phyloP scores from a whole-genome alignment of 2,797 vertebrate genomes.

The Cynodonichthys magdalenae region DNA sequence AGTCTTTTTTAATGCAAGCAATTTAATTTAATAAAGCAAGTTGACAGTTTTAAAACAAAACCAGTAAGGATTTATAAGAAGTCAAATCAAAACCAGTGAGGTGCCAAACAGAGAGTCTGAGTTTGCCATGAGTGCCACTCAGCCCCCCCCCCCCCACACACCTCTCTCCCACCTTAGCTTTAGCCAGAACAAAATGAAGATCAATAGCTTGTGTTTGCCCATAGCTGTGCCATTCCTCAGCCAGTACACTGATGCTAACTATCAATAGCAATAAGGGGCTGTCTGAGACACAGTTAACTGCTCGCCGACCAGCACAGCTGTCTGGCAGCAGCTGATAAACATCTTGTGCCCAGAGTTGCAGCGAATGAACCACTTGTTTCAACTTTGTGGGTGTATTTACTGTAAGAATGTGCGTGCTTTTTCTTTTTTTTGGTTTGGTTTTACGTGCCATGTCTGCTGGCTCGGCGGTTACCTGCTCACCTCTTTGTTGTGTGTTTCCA shows the following conservation, averaged over 20 bases:
- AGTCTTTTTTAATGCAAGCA: no score
- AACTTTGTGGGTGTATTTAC: conserved; percentile 78
- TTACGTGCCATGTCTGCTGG: conserved; percentile 41
- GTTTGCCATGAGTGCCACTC: conserved; percentile 26
- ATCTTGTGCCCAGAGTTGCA: conserved; percentile 76
- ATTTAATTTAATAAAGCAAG: background rate
- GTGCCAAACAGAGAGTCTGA: conserved; percentile 40
- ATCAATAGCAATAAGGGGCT: conserved; percentile 87
- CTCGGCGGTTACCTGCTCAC: conserved; percentile 58
- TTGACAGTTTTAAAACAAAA: conserved; percentile 7
- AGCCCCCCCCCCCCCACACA: conserved; percentile 27
- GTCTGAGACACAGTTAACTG: conserved; percentile 82
- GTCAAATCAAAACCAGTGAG: conserved; percentile 16
- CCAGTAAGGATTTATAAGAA: conserved; percentile 2
- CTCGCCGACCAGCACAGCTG: conserved; percentile 77
- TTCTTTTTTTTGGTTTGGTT: conserved; percentile 21
- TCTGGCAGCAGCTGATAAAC: conserved; percentile 85
- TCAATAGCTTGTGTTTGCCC: conserved; percentile 86
- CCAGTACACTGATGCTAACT: conserved; percentile 85
- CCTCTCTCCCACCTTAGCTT: conserved; percentile 66
- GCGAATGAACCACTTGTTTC: conserved; percentile 84
- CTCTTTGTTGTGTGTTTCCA: conserved; percentile 45
- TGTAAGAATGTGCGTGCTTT: conserved; percentile 54
- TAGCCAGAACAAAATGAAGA: conserved; percentile 76
- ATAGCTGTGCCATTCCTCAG: conserved; percentile 87